phyloP scores from a whole-genome alignment of 2,797 vertebrate genomes.

The Astyanax mexicanus region DNA sequence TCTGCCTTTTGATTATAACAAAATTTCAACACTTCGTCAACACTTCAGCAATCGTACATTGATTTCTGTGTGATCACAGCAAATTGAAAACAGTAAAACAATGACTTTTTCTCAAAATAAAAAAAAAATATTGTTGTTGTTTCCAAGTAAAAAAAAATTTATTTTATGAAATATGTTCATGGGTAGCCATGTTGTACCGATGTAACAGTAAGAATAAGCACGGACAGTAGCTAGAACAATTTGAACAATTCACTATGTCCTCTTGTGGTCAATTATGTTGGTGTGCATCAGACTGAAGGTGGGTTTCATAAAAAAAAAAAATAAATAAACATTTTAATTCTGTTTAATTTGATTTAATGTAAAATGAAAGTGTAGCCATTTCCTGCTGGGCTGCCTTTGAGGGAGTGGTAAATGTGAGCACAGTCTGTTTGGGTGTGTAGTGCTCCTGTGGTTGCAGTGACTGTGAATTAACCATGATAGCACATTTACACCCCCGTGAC shows the following conservation, averaged over 20 bases:
- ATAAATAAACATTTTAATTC: not conserved
- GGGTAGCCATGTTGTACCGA: no score
- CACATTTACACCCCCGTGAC: not conserved
- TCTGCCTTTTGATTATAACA: no score
- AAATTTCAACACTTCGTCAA: no score
- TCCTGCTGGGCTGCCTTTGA: constrained; percentile 5
- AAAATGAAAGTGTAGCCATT: constrained; percentile 12
- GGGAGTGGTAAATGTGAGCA: constrained; percentile 15
- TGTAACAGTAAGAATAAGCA: not conserved
- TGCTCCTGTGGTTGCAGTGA: not conserved
- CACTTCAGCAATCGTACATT: no score
- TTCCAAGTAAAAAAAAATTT: no score
- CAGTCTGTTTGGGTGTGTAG: constrained; percentile 24
- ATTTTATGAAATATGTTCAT: no score
- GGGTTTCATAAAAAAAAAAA: constrained; percentile 2
- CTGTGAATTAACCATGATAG: constrained; percentile 11
- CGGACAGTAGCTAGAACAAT: not conserved
- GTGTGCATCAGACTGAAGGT: constrained; percentile 5
- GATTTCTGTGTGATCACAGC: no score
- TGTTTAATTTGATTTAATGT: not conserved
- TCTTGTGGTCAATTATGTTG: not conserved
- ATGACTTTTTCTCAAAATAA: no score
- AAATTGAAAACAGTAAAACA: no score
- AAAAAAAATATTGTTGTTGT: no score
- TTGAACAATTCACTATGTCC: not conserved